phyloP scores from a whole-genome alignment of 2,113 vertebrate genomes.

The Noctilio leporinus region DNA sequence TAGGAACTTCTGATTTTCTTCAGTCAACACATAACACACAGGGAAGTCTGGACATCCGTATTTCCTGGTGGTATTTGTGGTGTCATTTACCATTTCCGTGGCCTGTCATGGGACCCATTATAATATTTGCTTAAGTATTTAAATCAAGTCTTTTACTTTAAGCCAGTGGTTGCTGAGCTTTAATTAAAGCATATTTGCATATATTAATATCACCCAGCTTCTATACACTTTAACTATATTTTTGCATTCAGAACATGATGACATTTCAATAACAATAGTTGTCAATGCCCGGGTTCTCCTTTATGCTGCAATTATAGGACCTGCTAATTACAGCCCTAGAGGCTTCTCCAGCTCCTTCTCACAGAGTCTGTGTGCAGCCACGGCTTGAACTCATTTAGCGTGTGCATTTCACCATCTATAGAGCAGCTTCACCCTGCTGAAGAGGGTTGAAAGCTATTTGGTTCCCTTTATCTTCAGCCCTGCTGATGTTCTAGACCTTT shows the following conservation, averaged over 20 bases:
- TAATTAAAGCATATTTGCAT: conserved; percentile 46
- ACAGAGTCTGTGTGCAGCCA: not conserved
- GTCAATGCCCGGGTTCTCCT: conserved; percentile 41
- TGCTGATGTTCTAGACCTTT: not conserved
- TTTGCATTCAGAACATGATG: conserved; percentile 59
- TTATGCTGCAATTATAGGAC: conserved; percentile 68
- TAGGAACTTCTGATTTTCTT: not conserved
- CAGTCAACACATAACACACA: not conserved
- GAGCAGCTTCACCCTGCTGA: not conserved
- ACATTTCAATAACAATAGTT: conserved; percentile 63
- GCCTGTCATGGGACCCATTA: conserved; percentile 40
- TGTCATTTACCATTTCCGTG: conserved; percentile 52
- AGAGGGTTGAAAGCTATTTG: not conserved
- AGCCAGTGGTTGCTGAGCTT: conserved; percentile 52
- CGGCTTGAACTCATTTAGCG: not conserved
- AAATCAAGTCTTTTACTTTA: conserved; percentile 56
- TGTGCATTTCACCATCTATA: not conserved
- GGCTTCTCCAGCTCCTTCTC: conserved; percentile 36
- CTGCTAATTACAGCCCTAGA: conserved; percentile 54
- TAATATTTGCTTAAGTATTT: conserved; percentile 59
- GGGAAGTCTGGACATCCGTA: not conserved
- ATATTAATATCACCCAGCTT: conserved; percentile 50
- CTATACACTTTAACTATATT: conserved; percentile 49
- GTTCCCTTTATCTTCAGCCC: not conserved
- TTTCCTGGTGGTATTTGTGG: not conserved